A percentile compares a stretch with the other conserved stretches of the same genome.
Conservation (phyloP, 2,797 vertebrate genomes). For the Cuniculus paca region DNA sequence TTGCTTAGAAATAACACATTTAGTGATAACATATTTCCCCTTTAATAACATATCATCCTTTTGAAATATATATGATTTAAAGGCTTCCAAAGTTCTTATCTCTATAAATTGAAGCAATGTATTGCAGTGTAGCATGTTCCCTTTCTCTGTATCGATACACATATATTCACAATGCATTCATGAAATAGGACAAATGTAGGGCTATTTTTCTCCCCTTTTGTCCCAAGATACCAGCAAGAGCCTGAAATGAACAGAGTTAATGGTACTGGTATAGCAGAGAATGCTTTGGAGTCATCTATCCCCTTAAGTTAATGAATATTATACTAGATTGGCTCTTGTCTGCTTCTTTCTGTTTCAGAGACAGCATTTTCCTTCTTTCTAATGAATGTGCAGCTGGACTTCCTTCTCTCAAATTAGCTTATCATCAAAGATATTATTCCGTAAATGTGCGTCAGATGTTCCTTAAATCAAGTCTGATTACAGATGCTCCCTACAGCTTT, state of each 20-base stretch:
- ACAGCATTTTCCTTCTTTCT: slow-evolving; percentile 60
- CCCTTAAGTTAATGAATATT: slow-evolving; percentile 31
- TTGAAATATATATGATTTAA: neutral
- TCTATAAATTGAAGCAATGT: slow-evolving; percentile 25
- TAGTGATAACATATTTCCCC: neutral
- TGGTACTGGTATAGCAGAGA: neutral
- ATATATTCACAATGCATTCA: neutral
- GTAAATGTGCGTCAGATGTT: slow-evolving; percentile 83
- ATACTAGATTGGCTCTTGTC: slow-evolving; percentile 68
- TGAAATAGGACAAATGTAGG: neutral
- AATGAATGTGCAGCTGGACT: slow-evolving; percentile 82
- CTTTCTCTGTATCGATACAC: neutral
- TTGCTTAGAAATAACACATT: slow-evolving; percentile 37
- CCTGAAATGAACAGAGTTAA: slow-evolving; percentile 36
- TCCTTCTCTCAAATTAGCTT: slow-evolving; percentile 70
- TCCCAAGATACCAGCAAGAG: slow-evolving; percentile 6
- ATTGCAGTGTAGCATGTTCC: neutral
- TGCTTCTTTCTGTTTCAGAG: slow-evolving; percentile 63
- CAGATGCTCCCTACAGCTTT: slow-evolving; percentile 73
- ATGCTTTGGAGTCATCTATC: slow-evolving; percentile 16
- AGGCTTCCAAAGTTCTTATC: neutral
- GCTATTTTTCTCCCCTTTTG: neutral
- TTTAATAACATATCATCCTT: slow-evolving; percentile 2
- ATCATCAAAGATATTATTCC: slow-evolving; percentile 81
- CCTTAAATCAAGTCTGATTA: slow-evolving; percentile 77